phyloP scores from a whole-genome alignment of 2,113 vertebrate species.

The Lampris megalopsis region DNA sequence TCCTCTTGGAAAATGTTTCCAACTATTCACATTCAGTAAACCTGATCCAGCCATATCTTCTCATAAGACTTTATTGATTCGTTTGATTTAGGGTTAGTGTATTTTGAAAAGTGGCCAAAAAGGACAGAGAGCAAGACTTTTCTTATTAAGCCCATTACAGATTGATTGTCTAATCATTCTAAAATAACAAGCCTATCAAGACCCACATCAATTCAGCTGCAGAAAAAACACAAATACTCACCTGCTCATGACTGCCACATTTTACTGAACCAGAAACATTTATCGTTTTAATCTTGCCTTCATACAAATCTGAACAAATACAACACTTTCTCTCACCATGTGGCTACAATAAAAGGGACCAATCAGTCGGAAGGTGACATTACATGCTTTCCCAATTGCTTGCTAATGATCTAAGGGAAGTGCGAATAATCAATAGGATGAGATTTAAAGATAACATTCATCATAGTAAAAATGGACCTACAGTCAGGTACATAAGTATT shows the following conservation, averaged over 20 bases:
- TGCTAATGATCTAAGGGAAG: too few species aligned
- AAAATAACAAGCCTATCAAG: background rate
- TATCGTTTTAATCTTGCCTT: background rate
- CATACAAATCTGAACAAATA: background rate
- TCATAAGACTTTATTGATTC: background rate
- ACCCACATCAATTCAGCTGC: background rate
- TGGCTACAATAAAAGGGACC: background rate
- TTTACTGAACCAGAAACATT: background rate
- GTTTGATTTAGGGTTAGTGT: background rate
- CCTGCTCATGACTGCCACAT: conserved; percentile 7
- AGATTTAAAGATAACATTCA: too few species aligned
- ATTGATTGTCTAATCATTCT: conserved; percentile 2
- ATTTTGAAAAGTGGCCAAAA: background rate
- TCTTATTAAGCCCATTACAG: background rate
- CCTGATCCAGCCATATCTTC: background rate
- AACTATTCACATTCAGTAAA: background rate
- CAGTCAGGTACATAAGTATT: too few species aligned
- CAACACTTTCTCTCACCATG: background rate
- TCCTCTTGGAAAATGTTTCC: background rate
- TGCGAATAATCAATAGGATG: too few species aligned
- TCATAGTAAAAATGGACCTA: too few species aligned
- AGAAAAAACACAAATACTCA: conserved; percentile 15
- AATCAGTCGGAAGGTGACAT: background rate
- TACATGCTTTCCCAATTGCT: too few species aligned
- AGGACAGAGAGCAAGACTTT: background rate